Evolutionary conservation across 2,113 vertebrate species (phyloP).

Genomic region (Nyctereutes procyonoides): DNA sequence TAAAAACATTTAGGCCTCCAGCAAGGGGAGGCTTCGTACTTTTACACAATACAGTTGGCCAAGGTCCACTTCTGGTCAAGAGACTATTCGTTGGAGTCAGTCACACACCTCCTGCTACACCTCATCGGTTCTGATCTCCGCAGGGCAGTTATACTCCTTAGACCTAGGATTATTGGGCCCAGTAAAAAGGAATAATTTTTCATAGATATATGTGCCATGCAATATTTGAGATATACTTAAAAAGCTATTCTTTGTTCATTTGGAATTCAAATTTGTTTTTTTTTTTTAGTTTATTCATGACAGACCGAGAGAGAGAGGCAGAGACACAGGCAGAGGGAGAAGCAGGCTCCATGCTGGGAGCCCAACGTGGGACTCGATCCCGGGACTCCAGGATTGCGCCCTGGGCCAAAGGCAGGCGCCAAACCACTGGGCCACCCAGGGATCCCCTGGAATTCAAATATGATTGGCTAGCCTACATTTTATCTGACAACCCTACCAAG

Average conservation of each 20-base stretch:
- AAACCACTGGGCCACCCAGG: too few species aligned
- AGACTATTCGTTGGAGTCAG: neutral
- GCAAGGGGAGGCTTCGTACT: neutral
- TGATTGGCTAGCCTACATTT: neutral
- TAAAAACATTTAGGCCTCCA: neutral
- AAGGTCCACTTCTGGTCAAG: neutral
- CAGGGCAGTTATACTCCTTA: neutral
- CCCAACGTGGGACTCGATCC: too few species aligned
- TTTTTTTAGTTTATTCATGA: too few species aligned
- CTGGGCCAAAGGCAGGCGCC: too few species aligned
- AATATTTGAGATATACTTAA: conserved; percentile 16
- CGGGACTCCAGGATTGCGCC: too few species aligned
- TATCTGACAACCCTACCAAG: neutral
- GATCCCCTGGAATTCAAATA: neutral
- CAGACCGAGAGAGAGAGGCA: too few species aligned
- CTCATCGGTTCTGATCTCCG: too few species aligned
- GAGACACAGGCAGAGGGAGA: too few species aligned
- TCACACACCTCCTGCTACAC: neutral
- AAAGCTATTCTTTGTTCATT: neutral
- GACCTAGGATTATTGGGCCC: too few species aligned
- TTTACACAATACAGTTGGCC: too few species aligned
- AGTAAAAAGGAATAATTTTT: neutral
- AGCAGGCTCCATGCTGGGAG: too few species aligned
- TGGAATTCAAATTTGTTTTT: conserved; percentile 31
- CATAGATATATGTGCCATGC: neutral